Conservation (phyloP, 37 sponge, comb jelly and placozoan species). For the Crambe crambe region DNA sequence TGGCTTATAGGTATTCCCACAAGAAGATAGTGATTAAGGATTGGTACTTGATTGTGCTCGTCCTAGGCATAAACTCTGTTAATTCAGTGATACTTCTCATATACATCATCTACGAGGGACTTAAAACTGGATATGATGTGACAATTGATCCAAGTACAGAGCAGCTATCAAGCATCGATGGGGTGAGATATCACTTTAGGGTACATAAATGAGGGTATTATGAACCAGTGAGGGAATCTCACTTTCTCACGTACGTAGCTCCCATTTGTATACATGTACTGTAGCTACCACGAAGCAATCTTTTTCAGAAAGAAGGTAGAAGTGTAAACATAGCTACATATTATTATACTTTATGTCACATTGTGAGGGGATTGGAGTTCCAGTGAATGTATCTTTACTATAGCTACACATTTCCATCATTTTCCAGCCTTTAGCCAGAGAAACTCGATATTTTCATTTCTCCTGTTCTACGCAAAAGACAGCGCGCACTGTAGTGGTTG, state of each 20-base stretch:
- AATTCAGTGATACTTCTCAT: neutral
- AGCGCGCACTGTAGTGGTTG: neutral
- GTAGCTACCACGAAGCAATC: too few species aligned
- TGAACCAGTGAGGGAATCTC: too few species aligned
- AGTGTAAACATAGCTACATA: too few species aligned
- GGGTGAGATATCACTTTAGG: neutral
- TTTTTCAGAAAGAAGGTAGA: too few species aligned
- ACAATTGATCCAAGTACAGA: neutral
- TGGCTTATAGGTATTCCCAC: neutral
- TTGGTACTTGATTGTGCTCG: neutral
- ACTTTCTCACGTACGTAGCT: too few species aligned
- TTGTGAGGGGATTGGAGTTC: neutral
- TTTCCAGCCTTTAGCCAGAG: neutral
- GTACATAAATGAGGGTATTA: too few species aligned
- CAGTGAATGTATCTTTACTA: too few species aligned
- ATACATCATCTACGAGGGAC: neutral
- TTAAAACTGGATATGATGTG: neutral
- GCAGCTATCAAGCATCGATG: neutral
- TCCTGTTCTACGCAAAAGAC: neutral
- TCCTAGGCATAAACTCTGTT: too few species aligned
- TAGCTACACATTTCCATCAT: neutral
- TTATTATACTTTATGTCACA: too few species aligned
- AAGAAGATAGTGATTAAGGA: neutral
- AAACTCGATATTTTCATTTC: neutral
- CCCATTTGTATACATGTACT: too few species aligned